Percentiles rank a stretch among this genome's conserved stretches.
Conservation (phyloP, 30 jellyfish, hydroid and myxozoan genomes). For the Mastigias papua region DNA sequence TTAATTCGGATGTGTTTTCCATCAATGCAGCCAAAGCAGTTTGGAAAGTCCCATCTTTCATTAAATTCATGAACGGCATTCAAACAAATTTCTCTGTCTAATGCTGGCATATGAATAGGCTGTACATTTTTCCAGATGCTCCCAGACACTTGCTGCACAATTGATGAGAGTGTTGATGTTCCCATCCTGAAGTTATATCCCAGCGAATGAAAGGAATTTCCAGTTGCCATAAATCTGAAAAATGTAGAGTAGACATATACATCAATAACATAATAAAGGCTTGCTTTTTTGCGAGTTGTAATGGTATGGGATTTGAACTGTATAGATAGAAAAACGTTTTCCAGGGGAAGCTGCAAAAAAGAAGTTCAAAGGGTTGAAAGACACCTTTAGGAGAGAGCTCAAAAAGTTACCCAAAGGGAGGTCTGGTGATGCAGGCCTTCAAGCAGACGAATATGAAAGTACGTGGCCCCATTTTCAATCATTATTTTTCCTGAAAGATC, state of each 20-base stretch:
- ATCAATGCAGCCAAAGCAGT: conserved; percentile 61
- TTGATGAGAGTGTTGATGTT: conserved; percentile 18
- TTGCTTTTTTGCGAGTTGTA: conserved; percentile 7
- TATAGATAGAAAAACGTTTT: background rate
- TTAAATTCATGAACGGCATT: conserved; percentile 25
- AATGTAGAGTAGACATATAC: background rate
- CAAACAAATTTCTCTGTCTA: conserved; percentile 1
- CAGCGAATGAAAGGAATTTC: conserved; percentile 13
- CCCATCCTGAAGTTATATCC: conserved; percentile 37
- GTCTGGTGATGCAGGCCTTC: conserved; percentile 36
- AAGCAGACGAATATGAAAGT: conserved; percentile 18
- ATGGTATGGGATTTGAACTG: background rate
- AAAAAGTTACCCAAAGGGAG: conserved; percentile 16
- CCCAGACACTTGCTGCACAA: conserved; percentile 42
- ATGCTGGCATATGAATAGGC: conserved; percentile 19
- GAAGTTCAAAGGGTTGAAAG: conserved; percentile 28
- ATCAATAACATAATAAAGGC: background rate
- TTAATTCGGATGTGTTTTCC: conserved; percentile 44
- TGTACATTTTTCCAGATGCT: conserved; percentile 18
- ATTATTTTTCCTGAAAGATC: conserved; percentile 17
- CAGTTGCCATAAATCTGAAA: conserved; percentile 35
- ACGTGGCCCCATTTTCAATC: conserved; percentile 25
- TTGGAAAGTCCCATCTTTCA: conserved; percentile 44
- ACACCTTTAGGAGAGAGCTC: conserved; percentile 25
- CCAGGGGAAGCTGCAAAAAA: conserved; percentile 28